A percentile compares a stretch with the other conserved stretches of the same genome.
phyloP scores from a whole-genome alignment of 2,797 vertebrate species.

The Acrossocheilus wenchowensis region DNA sequence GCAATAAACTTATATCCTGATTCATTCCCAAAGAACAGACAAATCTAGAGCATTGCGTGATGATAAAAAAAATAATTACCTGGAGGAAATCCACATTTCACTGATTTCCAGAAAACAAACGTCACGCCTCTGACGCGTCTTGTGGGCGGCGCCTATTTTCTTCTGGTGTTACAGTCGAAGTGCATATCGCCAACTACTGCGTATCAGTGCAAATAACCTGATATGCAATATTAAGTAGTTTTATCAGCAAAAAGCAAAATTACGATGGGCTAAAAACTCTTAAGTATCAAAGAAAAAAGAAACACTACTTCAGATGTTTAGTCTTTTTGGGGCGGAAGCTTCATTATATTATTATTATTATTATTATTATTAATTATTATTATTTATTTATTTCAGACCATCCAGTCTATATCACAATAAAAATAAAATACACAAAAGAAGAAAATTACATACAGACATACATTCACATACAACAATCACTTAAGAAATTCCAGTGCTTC shows the following conservation, averaged over 20 bases:
- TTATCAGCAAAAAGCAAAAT: not conserved
- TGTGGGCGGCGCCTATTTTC: slow-evolving; percentile 18
- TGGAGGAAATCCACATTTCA: slow-evolving; percentile 39
- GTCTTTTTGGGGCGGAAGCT: not conserved
- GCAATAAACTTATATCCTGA: not conserved
- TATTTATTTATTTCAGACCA: no score
- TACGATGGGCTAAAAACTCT: not conserved
- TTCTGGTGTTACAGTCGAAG: not conserved
- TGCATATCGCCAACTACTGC: slow-evolving; percentile 15
- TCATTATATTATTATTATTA: no score
- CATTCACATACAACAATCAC: no score
- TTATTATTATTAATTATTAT: no score
- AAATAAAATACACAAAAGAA: no score
- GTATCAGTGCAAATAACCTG: not conserved
- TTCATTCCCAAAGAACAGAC: not conserved
- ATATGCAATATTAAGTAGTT: not conserved
- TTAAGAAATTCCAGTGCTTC: no score
- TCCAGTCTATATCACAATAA: no score
- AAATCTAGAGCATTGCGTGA: not conserved
- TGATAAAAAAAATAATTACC: not conserved
- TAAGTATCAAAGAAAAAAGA: not conserved
- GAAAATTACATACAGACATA: no score
- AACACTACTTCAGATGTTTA: not conserved
- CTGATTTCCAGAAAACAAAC: slow-evolving; percentile 41
- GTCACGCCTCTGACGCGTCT: slow-evolving; percentile 42